These are phyloP conservation scores for Falco columbarius DNA, from an alignment of 2,797 vertebrate species.

Conservation along the genomic window DNA sequence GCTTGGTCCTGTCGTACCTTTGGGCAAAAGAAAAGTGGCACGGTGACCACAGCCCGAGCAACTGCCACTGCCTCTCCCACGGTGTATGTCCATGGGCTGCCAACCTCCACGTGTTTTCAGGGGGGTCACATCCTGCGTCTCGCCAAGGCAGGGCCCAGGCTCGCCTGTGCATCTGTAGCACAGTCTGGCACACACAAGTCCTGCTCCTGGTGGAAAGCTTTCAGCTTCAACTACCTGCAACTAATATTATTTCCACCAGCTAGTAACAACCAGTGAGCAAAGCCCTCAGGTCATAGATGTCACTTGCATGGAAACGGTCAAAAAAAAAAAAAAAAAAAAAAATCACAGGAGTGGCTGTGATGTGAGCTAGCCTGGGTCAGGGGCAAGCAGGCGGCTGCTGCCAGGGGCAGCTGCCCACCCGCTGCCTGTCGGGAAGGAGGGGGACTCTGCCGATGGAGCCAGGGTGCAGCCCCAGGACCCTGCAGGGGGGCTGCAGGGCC, in stretches of 20 bases:
- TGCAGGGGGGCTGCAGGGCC: not conserved
- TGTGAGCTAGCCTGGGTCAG: not conserved
- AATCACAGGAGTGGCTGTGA: rapidly evolving
- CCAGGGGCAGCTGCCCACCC: not conserved
- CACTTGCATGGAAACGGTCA: not conserved
- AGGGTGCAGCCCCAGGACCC: not conserved
- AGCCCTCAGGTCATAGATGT: not conserved
- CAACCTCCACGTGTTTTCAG: too few species aligned
- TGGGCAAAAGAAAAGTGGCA: not conserved
- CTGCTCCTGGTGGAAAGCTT: not conserved
- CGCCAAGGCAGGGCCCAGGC: not conserved
- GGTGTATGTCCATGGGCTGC: rapidly evolving
- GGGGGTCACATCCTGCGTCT: not conserved
- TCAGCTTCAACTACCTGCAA: not conserved
- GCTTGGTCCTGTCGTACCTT: conserved; percentile 94
- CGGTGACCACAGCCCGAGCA: not conserved
- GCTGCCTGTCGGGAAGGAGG: not conserved
- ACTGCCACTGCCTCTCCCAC: rapidly evolving
- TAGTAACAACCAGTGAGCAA: not conserved
- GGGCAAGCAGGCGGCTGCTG: not conserved
- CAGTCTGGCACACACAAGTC: not conserved
- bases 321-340: too few species aligned
- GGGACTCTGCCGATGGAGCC: not conserved
- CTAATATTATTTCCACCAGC: not conserved
- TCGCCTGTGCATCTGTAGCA: not conserved